A percentile compares a stretch with the other conserved stretches of the same genome.
phyloP scores from a whole-genome alignment of 2,797 vertebrate genomes.

The Smutsia gigantea region DNA sequence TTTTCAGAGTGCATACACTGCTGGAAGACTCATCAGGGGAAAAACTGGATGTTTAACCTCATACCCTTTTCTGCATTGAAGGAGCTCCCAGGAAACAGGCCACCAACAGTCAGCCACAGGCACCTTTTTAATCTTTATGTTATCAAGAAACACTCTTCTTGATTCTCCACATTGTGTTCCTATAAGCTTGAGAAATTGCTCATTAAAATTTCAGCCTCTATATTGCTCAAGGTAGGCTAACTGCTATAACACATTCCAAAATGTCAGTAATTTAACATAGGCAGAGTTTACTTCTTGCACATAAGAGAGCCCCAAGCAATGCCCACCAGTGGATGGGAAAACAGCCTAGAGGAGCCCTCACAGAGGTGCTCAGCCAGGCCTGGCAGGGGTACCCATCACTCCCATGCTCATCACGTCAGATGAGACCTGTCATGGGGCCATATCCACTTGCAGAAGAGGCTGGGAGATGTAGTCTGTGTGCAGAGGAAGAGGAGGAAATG shows the following conservation, averaged over 20 bases:
- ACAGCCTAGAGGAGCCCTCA: not conserved
- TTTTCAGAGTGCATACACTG: not conserved
- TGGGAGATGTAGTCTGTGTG: not conserved
- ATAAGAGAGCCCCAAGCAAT: not conserved
- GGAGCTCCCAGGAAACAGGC: not conserved
- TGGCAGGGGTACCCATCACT: not conserved
- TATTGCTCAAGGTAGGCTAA: not conserved
- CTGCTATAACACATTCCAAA: not conserved
- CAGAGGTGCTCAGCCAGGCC: fast-evolving
- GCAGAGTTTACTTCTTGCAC: not conserved
- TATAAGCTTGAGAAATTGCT: not conserved
- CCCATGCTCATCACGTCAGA: not conserved
- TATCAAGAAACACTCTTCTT: not conserved
- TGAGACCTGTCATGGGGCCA: not conserved
- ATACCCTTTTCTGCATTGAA: not conserved
- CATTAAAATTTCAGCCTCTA: not conserved
- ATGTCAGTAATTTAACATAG: not conserved
- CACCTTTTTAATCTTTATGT: not conserved
- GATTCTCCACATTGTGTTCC: not conserved
- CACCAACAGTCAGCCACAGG: not conserved
- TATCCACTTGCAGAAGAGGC: not conserved
- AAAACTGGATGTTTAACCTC: not conserved
- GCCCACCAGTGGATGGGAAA: not conserved
- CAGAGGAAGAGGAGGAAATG: not conserved
- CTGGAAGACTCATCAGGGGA: not conserved